phyloP scores from a whole-genome alignment of 2,888 invertebrate genomes.

The Troides oblongomaculatus region DNA sequence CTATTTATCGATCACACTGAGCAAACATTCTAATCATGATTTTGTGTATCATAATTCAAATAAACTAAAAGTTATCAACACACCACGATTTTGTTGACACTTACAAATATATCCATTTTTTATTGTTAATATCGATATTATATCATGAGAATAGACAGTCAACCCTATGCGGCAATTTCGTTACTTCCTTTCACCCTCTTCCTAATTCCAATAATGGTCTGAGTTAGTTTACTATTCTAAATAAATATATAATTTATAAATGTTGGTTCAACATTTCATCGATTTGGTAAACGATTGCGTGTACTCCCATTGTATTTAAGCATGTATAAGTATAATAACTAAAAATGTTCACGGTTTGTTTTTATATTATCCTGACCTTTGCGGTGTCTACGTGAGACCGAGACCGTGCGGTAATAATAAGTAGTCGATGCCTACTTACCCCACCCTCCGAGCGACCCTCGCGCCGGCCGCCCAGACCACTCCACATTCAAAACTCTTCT shows the following conservation, averaged over 20 bases:
- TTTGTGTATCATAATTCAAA: no score
- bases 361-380: constrained; percentile 41
- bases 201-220: constrained; percentile 57
- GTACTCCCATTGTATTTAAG: background rate
- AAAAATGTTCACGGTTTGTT: constrained; percentile 5
- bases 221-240: constrained; percentile 45
- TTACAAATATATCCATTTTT: no score
- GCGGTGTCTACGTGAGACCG: constrained; percentile 50
- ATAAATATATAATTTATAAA: constrained; percentile 31
- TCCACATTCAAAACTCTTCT: constrained; percentile 48
- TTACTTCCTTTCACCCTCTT: constrained; percentile 40
- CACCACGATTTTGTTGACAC: no score
- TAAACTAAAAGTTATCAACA: no score
- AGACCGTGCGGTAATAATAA: constrained; percentile 60
- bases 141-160: constrained; percentile 62
- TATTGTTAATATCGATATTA: constrained; percentile 56
- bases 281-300: constrained; percentile 1
- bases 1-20: constrained; percentile 31
- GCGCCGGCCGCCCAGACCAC: constrained; percentile 48
- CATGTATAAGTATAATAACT: constrained; percentile 5
- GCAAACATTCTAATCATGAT: background rate
- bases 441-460: constrained; percentile 47
- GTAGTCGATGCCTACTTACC: constrained; percentile 53
- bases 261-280: constrained; percentile 20
- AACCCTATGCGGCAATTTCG: constrained; percentile 56